Evolutionary conservation across 2,888 invertebrate species (phyloP).

Genomic region (Hypercompe scribonia): DNA sequence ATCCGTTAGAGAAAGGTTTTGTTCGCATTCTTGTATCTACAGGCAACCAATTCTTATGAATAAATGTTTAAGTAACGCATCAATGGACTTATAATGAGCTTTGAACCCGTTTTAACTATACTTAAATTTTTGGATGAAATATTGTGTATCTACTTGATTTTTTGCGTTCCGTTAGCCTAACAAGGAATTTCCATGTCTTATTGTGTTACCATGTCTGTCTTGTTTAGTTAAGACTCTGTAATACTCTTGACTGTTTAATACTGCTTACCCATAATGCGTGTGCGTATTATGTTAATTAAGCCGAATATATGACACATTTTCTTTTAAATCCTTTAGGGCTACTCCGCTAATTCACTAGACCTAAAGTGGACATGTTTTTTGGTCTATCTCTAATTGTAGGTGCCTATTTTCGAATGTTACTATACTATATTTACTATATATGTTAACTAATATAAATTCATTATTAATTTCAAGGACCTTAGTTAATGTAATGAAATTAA

Average conservation of each 20-base stretch:
- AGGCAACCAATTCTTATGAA: conserved; percentile 18
- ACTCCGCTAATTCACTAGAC: too few relatives aligned
- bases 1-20: conserved; percentile 69
- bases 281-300: not conserved
- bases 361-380: too few relatives aligned
- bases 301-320: not conserved
- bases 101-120: not conserved
- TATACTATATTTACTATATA: too few relatives aligned
- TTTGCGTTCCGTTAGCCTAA: not conserved
- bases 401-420: too few relatives aligned
- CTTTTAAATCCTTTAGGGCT: too few relatives aligned
- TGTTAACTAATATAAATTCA: not conserved
- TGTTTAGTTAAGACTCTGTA: too few relatives aligned
- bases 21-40: conserved; percentile 40
- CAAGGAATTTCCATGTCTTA: not conserved
- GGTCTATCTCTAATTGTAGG: too few relatives aligned
- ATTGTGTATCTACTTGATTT: not conserved
- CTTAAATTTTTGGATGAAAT: not conserved
- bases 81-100: not conserved
- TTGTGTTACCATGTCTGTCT: not conserved
- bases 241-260: too few relatives aligned
- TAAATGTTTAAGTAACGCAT: conserved; percentile 14
- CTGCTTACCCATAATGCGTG: not conserved
- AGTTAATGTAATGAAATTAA: not conserved
- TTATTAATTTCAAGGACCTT: not conserved